phyloP scores from a whole-genome alignment of 1,140 invertebrate genomes.

The Drosophila murphyi region DNA sequence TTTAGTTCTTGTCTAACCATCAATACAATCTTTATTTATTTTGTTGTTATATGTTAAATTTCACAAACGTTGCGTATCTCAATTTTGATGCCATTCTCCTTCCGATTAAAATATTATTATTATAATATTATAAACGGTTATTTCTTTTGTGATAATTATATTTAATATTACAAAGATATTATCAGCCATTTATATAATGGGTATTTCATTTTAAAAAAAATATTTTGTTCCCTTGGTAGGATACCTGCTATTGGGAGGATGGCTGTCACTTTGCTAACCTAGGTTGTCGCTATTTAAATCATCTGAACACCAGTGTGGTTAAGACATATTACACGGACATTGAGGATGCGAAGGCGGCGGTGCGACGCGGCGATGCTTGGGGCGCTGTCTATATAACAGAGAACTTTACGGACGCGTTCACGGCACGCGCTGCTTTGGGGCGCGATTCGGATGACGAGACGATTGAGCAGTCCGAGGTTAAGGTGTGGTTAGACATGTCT shows the following conservation, averaged over 20 bases:
- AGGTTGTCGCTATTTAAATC: conserved; percentile 91
- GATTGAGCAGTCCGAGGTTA: conserved; percentile 92
- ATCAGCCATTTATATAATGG: no score
- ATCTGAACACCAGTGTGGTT: conserved; percentile 88
- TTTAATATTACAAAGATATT: no score
- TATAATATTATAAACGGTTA: no score
- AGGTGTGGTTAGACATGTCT: conserved; percentile 95
- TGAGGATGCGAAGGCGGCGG: conserved; percentile 89
- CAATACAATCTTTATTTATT: no score
- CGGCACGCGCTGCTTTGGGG: conserved; percentile 89
- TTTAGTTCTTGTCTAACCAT: no score
- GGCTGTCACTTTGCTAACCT: conserved; percentile 89
- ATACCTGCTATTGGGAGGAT: conserved; percentile 84
- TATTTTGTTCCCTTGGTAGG: conserved; percentile 21
- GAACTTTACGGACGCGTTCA: conserved; percentile 93
- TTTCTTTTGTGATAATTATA: no score
- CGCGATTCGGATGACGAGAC: conserved; percentile 90
- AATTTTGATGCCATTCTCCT: no score
- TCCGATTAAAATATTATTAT: no score
- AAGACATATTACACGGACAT: conserved; percentile 89
- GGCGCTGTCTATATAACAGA: conserved; percentile 93
- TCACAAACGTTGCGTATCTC: no score
- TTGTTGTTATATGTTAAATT: no score
- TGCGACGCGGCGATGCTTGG: conserved; percentile 92
- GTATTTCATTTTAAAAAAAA: neutral